These are phyloP conservation scores for Alectoris magna DNA, from an alignment of 2,797 vertebrate genomes.

Conservation along the genomic window DNA sequence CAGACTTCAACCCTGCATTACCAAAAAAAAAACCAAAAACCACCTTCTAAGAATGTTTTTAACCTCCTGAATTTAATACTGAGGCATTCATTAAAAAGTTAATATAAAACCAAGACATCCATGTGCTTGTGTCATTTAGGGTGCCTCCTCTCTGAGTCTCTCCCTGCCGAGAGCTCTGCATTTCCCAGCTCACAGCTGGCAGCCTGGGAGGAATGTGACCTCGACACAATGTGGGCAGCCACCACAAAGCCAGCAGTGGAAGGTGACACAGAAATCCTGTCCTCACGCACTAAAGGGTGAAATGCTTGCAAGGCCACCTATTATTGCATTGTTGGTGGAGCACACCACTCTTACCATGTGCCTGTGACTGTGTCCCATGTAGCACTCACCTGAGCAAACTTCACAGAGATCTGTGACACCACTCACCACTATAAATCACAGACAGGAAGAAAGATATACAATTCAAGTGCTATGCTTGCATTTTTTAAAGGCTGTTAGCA, in stretches of 20 bases:
- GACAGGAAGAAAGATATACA: neutral
- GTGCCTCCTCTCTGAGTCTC: neutral
- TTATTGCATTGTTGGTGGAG: neutral
- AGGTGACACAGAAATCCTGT: conserved; percentile 6
- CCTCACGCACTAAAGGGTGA: fast-evolving
- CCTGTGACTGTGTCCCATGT: fast-evolving
- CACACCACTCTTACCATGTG: neutral
- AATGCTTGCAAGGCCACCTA: neutral
- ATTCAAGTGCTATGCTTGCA: neutral
- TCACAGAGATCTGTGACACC: neutral
- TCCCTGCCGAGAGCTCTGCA: neutral
- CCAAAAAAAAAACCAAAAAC: neutral
- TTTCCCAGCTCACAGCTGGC: neutral
- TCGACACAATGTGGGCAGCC: neutral
- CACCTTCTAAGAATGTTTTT: neutral
- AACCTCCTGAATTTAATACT: neutral
- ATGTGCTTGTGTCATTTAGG: neutral
- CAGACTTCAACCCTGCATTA: neutral
- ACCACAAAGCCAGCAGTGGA: neutral
- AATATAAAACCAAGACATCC: neutral
- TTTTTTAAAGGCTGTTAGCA: neutral
- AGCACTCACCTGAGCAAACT: neutral
- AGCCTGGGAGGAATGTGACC: conserved; percentile 46
- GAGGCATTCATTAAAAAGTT: neutral
- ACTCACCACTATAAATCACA: neutral